Evolutionary conservation across 2,888 invertebrate species (phyloP), one percentile per base, ranked within the genome.

Genomic region (Tachystola acroxantha): DNA sequence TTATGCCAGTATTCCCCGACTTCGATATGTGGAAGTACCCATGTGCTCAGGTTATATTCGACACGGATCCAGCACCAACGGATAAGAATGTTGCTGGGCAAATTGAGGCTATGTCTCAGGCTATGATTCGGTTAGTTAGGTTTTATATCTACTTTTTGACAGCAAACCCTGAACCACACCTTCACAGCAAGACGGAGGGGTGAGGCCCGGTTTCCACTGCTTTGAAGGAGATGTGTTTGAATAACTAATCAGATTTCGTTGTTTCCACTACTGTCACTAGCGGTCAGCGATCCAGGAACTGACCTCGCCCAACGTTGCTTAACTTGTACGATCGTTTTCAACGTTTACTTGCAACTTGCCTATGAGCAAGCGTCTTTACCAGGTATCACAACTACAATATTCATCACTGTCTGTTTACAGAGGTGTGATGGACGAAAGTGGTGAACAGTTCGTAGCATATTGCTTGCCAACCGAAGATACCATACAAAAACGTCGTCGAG

Each of bases 361-460:
- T n/a, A n/a, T n/a, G n/a, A n/a, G n/a, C n/a, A n/a, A n/a, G n/a
- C n/a, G n/a, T n/a, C n/a, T n/a, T n/a, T n/a, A n/a, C n/a, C n/a
- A n/a, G n/a, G n/a, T n/a, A n/a, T n/a, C n/a, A n/a, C n/a, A n/a
- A n/a, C n/a, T n/a, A n/a, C n/a, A n/a, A n/a, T n/a, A n/a, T n/a
- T n/a, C n/a, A n/a, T n/a, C n/a, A n/a, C 16, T 28, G 9, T 34
- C 16, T 50, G 26, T 53, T 81, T 78, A 10, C 73, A 96, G 96
- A 73, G 99, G 99, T 93, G 98, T 99, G 71, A 97, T 98, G 94
- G 99, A 99, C 67, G 97, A 98, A 79, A 97, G 96, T 61, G 98
- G 99, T 12, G 98, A 99, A 78, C 98, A 99, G 77, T 99, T 99
- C 80, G 99, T 99, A 0, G 99, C 98, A 0, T 99, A 99, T 81